Conservation (phyloP, 2,113 vertebrate genomes). For the Salvelinus namaycush region DNA sequence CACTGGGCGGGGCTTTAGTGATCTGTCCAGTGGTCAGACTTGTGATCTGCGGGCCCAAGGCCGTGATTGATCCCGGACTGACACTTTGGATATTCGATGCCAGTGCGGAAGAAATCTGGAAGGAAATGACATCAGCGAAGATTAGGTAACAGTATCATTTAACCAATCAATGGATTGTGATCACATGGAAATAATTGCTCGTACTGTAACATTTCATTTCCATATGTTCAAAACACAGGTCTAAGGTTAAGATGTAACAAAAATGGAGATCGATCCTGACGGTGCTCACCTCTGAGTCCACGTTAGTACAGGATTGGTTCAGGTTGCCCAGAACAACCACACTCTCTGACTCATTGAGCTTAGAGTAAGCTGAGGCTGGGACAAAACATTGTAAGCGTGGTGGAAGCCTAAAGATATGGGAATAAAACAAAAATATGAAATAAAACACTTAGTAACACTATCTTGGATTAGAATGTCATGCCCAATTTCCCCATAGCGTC, state of each 20-base stretch:
- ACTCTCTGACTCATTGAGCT: constrained; percentile 5
- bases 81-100: constrained; percentile 5
- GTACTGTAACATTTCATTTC: background rate
- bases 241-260: too few species aligned
- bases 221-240: too few species aligned
- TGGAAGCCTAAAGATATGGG: constrained; percentile 29
- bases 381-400: constrained; percentile 26
- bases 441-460: too few species aligned
- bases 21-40: constrained; percentile 22
- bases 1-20: background rate
- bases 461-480: background rate
- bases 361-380: constrained; percentile 14
- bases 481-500: background rate
- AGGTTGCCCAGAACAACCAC: constrained; percentile 14
- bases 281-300: constrained; percentile 23
- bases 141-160: background rate
- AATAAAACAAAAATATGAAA: background rate
- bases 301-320: constrained; percentile 17
- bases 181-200: too few species aligned
- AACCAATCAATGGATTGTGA: background rate
- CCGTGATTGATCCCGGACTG: background rate
- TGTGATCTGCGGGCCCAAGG: constrained; percentile 9
- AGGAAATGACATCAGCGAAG: background rate
- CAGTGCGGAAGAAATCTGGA: constrained; percentile 23
- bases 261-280: background rate